Evolutionary conservation across 2,113 vertebrate genomes (phyloP).

Genomic region (Ictidomys tridecemlineatus): DNA sequence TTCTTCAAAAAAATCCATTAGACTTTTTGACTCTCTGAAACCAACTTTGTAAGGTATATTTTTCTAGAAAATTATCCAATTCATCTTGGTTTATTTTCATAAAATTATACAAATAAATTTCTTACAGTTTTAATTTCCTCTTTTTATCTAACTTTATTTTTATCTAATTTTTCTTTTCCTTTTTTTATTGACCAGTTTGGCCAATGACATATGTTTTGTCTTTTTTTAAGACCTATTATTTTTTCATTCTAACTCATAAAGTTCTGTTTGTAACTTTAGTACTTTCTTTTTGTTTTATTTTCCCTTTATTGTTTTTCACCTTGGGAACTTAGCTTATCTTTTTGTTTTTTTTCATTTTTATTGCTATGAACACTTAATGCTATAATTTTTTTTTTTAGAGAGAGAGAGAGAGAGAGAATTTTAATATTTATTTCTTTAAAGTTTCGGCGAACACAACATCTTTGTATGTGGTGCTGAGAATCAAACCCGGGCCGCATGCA

Average conservation of each 20-base stretch:
- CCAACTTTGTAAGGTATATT: background rate
- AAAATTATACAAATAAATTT: background rate
- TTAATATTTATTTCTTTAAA: no score
- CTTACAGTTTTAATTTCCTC: background rate
- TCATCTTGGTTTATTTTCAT: background rate
- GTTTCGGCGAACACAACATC: no score
- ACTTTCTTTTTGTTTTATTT: background rate
- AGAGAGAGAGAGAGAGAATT: no score
- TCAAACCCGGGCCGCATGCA: no score
- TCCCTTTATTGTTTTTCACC: background rate
- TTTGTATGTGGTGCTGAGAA: no score
- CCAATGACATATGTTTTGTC: background rate
- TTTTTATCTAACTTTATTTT: background rate
- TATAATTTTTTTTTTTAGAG: background rate
- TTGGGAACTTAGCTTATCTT: background rate
- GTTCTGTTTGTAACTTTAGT: background rate
- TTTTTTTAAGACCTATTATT: background rate
- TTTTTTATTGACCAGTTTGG: background rate
- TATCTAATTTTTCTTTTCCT: background rate
- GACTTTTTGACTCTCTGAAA: background rate
- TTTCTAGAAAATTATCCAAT: background rate
- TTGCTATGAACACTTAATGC: background rate
- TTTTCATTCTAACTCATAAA: slow-evolving; percentile 36
- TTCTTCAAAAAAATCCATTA: background rate
- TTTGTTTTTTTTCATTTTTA: background rate